phyloP scores from a whole-genome alignment of 2,888 invertebrate species.

The Congeria kusceri region DNA sequence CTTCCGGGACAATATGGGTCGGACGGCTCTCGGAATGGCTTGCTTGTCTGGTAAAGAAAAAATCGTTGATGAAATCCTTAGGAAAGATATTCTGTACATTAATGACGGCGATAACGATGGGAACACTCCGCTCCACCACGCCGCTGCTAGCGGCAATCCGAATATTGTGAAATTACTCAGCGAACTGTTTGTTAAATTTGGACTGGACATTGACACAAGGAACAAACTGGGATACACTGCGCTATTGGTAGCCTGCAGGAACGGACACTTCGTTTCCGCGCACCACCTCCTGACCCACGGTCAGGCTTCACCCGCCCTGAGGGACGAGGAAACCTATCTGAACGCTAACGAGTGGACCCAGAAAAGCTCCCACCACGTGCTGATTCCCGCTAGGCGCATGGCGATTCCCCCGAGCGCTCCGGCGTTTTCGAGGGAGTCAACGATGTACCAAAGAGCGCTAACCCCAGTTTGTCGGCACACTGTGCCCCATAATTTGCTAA shows the following conservation, averaged over 20 bases:
- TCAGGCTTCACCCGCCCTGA: conserved; percentile 77
- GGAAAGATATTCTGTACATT: conserved; percentile 80
- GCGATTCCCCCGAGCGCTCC: conserved; percentile 63
- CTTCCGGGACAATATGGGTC: conserved; percentile 78
- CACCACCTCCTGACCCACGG: conserved; percentile 76
- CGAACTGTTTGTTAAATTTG: conserved; percentile 75
- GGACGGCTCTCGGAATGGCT: conserved; percentile 82
- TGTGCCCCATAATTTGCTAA: conserved; percentile 62
- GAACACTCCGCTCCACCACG: conserved; percentile 82
- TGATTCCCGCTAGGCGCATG: conserved; percentile 51
- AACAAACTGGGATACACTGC: conserved; percentile 83
- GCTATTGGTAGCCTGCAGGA: conserved; percentile 81
- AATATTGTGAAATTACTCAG: conserved; percentile 73
- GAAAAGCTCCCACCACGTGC: conserved; percentile 57
- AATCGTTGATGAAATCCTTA: conserved; percentile 76
- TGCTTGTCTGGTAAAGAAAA: conserved; percentile 80
- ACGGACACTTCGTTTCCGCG: conserved; percentile 81
- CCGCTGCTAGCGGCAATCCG: conserved; percentile 80
- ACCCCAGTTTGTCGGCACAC: conserved; percentile 74
- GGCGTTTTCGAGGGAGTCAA: conserved; percentile 71
- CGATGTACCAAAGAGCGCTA: conserved; percentile 74
- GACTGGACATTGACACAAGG: conserved; percentile 79
- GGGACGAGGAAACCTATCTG: conserved; percentile 80
- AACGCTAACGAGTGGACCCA: conserved; percentile 81
- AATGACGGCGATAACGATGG: conserved; percentile 83